Base-by-base conservation (phyloP, 2,888 invertebrate species). In the Drosophila colorata region DNA sequence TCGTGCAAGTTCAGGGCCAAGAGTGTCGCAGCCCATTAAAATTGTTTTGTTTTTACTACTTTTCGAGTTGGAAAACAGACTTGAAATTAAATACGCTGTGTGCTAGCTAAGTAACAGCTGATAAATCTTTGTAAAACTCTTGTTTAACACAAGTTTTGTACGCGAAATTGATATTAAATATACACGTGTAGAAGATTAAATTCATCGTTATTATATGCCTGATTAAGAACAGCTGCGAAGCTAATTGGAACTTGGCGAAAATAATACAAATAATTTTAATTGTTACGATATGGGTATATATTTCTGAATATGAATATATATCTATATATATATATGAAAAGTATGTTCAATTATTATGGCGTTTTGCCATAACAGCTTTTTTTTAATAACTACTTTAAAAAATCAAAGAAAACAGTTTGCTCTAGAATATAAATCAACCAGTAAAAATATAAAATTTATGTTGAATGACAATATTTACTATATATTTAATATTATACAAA, bases 1-100 rank as follows among this genome's bases (percentile, higher is more conserved):
- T 78, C 78, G 68, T 23, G 67, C 82, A 81, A 81, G 81, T 81
- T 81, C 81, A 81, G 82, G 81, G 81, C 63, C 57, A 49, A 44
- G 41, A 58, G 40, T 44, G 59, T 69, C 44, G 59, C 44, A 68
- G 46, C 33, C 41, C 59, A 69, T 71, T 56, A 73, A 69, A 57
- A 33, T 33, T 59, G 44, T 49, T 67, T 59, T 60, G 23, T 53
- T 59, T 38, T 49, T 65, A 53, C 48, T 58, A 37, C 37, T 47
- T 38, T 51, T 49, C 9, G 44, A 47, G 37, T 49, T 47, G 4
- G 11, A 33, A 74, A 73, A 55, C 44, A 73, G 53, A 61, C 53
- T 18, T 49, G 37, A 58, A 63, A 60, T 18, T 20, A 9, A 13
- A 60, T 60, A 4, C 18, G 18, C 25, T 13, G 1, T 23, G 11